Evolutionary conservation across 2,888 invertebrate genomes (phyloP).

Genomic region (Sinopyrophorus schimmeli): DNA sequence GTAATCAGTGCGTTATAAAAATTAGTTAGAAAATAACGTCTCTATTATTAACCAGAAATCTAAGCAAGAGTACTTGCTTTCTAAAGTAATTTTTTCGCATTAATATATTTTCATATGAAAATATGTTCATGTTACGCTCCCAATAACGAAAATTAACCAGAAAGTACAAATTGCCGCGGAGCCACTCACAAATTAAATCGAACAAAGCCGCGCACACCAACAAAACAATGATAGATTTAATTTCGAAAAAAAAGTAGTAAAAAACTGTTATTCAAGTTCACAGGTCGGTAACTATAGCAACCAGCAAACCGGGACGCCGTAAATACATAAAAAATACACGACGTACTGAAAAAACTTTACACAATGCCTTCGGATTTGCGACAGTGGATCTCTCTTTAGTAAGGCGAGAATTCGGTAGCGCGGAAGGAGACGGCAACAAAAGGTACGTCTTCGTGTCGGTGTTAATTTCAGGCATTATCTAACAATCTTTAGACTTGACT

Average conservation of each 20-base stretch:
- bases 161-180: slow-evolving; percentile 23
- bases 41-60: slow-evolving; percentile 8
- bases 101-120: slow-evolving; percentile 18
- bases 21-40: slow-evolving; percentile 3
- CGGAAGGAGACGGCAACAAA: slow-evolving; percentile 30
- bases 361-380: slow-evolving; percentile 15
- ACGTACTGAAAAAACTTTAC: slow-evolving; percentile 42
- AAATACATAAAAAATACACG: slow-evolving; percentile 50
- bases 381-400: slow-evolving; percentile 27
- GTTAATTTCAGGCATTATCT: slow-evolving; percentile 58
- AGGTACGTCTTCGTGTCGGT: slow-evolving; percentile 49
- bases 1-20: slow-evolving; percentile 28
- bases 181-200: slow-evolving; percentile 19
- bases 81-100: slow-evolving; percentile 17
- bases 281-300: slow-evolving; percentile 52
- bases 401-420: slow-evolving; percentile 15
- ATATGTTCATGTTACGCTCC: slow-evolving; percentile 25
- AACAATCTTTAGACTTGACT: slow-evolving; percentile 58
- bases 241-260: slow-evolving; percentile 22
- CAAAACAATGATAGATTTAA: slow-evolving; percentile 29
- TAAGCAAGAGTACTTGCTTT: slow-evolving; percentile 17
- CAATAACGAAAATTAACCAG: slow-evolving; percentile 26
- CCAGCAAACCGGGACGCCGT: slow-evolving; percentile 54
- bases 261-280: slow-evolving; percentile 49
- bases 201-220: slow-evolving; percentile 1